Base-by-base conservation (phyloP, 2,113 vertebrate genomes). In the Siphamia tubifer region DNA sequence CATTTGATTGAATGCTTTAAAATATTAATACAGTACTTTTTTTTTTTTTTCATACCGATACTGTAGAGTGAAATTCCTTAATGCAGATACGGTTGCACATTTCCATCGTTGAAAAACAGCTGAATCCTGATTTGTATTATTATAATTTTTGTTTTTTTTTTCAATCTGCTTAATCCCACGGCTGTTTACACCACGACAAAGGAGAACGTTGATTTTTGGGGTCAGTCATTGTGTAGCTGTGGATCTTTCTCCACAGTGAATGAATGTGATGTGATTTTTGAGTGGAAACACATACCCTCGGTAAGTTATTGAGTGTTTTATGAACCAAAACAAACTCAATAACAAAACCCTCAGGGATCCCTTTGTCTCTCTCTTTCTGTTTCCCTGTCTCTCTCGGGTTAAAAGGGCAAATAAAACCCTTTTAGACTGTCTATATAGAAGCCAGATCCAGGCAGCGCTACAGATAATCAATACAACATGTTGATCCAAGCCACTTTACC, bases 401-500 rank as follows among this genome's bases (percentile, higher is more conserved):
- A 73, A 85, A 80, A 77, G 63, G 58, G 35, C 32, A 75, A 66
- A 73, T 16, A 5, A 36, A 68, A 62, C 36, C 48, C 32, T 69
- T 83, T 81, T 70, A 80, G 40, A 62, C 32, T 42, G 25, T 68
- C 49, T 20, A 2, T 45, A 23, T 39, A 65, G 56, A 70, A 63
- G 47, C 15, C 15, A 15, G 47, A 21, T 36, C 56, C 34, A 16
- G 32, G 31, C 64, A 57, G 66, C 68, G 35, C 28, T 62, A 48
- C 47, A 74, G 6, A 52, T 42, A 69, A 81, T 85, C 77, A 58
- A 84, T 83, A 62, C 17, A 15, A 19, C 15, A 19, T 71, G 75
- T 77, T 77, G 74, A 84, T 74, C 52, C 64, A 77, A 68, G 48
- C 71, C 78, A 83, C 84, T 84, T 84, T 57, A 51, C 65, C 51